A percentile compares a stretch with the other conserved stretches of the same genome.
Evolutionary conservation across 1,140 invertebrate genomes (phyloP).

Genomic region (Cepaea nemoralis): DNA sequence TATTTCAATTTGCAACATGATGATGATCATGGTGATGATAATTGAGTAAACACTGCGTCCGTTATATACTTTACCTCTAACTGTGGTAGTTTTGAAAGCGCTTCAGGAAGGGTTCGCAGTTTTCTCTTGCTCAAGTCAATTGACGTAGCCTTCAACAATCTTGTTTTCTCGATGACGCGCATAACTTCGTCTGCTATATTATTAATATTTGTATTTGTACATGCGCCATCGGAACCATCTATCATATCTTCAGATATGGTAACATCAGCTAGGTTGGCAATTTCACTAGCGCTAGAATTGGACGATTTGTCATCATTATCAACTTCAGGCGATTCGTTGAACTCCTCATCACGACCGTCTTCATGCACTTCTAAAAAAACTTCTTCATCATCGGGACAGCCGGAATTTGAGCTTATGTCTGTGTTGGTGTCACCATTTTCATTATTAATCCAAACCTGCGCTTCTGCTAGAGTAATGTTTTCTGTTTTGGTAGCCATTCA

Average conservation of each 20-base stretch:
- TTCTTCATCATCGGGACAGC: too few relatives aligned
- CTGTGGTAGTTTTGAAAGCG: not conserved
- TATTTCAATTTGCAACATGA: not conserved
- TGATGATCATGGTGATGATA: not conserved
- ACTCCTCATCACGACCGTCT: too few relatives aligned
- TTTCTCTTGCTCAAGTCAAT: slow-evolving; percentile 15
- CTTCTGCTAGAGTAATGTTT: too few relatives aligned
- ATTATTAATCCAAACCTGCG: too few relatives aligned
- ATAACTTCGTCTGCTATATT: not conserved
- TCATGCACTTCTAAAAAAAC: too few relatives aligned
- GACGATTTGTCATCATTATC: not conserved
- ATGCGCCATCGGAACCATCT: not conserved
- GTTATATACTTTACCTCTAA: not conserved
- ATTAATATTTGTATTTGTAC: not conserved
- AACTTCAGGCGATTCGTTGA: too few relatives aligned
- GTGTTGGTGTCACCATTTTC: too few relatives aligned
- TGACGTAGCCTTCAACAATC: not conserved
- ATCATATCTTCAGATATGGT: not conserved
- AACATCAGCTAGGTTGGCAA: not conserved
- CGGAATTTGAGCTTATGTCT: too few relatives aligned
- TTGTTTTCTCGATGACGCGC: not conserved
- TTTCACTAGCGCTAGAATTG: not conserved
- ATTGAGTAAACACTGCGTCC: not conserved
- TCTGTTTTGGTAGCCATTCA: too few relatives aligned
- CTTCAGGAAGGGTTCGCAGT: not conserved